Percentiles rank a stretch among this genome's conserved stretches.
Evolutionary conservation across 2,113 vertebrate species (phyloP).

Genomic region (Cyrtonyx montezumae): DNA sequence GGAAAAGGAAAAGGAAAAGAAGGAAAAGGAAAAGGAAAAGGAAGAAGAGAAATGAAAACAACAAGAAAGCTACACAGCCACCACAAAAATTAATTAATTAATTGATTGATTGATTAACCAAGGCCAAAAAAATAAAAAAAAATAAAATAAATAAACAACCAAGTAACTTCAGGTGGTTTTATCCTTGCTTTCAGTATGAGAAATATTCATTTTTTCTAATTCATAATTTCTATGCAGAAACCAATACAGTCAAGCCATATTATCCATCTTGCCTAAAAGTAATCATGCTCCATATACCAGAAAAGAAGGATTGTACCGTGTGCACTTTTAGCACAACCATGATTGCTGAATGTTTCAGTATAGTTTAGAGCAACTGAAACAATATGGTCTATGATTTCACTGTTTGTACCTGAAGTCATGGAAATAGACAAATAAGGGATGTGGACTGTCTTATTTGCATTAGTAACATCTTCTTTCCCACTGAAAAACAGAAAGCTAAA

Average conservation of each 20-base stretch:
- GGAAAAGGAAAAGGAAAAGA: too few species aligned
- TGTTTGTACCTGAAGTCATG: neutral
- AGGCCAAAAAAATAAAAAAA: too few species aligned
- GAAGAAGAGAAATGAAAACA: too few species aligned
- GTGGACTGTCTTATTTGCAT: neutral
- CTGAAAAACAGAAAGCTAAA: neutral
- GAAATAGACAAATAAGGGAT: neutral
- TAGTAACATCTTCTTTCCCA: neutral
- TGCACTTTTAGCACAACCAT: neutral
- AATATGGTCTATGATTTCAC: rapidly evolving
- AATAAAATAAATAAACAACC: too few species aligned
- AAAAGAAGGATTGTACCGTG: neutral
- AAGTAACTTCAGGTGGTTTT: neutral
- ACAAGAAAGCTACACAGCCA: too few species aligned
- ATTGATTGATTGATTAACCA: too few species aligned
- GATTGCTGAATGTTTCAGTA: neutral
- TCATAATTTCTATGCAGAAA: neutral
- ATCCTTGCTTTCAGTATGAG: neutral
- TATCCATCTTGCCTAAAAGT: neutral
- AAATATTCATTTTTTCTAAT: neutral
- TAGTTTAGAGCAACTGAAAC: neutral
- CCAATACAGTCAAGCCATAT: neutral
- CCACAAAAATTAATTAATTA: too few species aligned
- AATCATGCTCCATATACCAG: neutral
- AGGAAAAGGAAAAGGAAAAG: too few species aligned